Conservation (phyloP, 2,113 vertebrate species). For the Nymphicus hollandicus region DNA sequence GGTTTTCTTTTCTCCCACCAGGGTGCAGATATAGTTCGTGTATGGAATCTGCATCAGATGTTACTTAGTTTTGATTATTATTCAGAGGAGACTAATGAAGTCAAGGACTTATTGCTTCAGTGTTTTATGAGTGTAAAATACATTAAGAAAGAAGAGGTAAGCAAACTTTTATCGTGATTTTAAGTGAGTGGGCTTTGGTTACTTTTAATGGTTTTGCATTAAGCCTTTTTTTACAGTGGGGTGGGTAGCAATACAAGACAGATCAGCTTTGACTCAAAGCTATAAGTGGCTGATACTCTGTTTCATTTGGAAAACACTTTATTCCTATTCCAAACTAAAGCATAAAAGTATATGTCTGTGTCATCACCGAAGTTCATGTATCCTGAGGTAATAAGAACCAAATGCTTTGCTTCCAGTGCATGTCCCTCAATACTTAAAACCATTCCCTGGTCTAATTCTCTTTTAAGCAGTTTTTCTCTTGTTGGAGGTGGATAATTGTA, state of each 20-base stretch:
- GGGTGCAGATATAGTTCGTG: slow-evolving; percentile 79
- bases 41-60: slow-evolving; percentile 82
- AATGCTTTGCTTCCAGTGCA: background rate
- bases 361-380: background rate
- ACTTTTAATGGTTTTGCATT: background rate
- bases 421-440: background rate
- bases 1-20: slow-evolving; percentile 21
- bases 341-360: background rate
- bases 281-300: background rate
- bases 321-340: background rate
- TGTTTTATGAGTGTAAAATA: slow-evolving; percentile 81
- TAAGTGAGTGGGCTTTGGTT: background rate
- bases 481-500: background rate
- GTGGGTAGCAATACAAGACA: background rate
- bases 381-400: background rate
- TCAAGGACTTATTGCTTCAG: slow-evolving; percentile 83
- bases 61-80: slow-evolving; percentile 83
- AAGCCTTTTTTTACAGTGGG: background rate
- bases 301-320: background rate
- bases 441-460: background rate
- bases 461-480: background rate
- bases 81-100: slow-evolving; percentile 80
- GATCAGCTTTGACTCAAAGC: background rate
- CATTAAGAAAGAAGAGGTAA: slow-evolving; percentile 88
- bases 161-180: background rate